phyloP scores from a whole-genome alignment of 2,113 vertebrate species.

The Odobenus rosmarus region DNA sequence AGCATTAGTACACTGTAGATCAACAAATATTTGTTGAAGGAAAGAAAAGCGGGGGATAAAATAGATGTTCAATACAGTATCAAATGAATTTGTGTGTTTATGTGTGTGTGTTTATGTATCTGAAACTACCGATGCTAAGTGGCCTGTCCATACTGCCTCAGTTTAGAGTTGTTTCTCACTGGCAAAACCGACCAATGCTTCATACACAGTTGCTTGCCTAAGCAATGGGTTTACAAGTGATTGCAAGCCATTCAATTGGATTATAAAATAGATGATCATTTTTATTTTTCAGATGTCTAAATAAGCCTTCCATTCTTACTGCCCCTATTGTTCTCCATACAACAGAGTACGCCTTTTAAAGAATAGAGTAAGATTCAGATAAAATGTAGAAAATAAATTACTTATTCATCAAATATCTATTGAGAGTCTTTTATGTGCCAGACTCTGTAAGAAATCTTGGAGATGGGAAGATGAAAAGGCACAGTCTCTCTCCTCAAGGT shows the following conservation, averaged over 20 bases:
- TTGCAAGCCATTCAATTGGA: neutral
- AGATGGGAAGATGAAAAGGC: neutral
- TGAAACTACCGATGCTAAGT: neutral
- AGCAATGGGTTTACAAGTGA: neutral
- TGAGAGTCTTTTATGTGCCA: neutral
- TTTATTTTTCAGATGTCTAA: constrained; percentile 36
- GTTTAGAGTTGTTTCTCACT: neutral
- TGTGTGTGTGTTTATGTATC: neutral
- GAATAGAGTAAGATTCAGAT: constrained; percentile 15
- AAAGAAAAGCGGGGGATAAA: neutral
- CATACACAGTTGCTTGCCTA: neutral
- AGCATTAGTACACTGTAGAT: neutral
- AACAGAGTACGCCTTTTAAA: neutral
- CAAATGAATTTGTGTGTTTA: neutral
- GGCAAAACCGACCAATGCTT: neutral
- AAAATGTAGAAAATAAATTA: constrained; percentile 7
- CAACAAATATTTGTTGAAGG: neutral
- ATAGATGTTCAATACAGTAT: neutral
- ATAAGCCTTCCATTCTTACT: neutral
- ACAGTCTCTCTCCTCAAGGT: neutral
- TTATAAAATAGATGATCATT: neutral
- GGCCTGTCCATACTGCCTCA: too few species aligned
- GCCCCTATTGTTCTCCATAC: neutral
- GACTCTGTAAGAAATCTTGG: neutral
- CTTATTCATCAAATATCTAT: neutral